These are phyloP conservation scores for Otus sunia DNA, from an alignment of 2,113 vertebrate species.

Conservation along the genomic window DNA sequence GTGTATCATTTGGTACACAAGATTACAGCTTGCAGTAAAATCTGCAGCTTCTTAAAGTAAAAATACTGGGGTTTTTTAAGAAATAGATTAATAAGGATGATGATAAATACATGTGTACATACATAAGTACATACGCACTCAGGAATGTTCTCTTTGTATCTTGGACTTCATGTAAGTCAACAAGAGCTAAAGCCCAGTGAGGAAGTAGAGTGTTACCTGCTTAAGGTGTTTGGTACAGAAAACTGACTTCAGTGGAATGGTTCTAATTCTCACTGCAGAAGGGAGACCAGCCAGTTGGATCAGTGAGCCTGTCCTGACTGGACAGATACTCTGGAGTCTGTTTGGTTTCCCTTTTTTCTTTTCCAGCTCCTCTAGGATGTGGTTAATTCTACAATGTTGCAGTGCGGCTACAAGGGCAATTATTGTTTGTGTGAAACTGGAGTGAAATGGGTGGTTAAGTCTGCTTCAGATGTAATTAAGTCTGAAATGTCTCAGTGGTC, in stretches of 20 bases:
- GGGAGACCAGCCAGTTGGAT: fast-evolving
- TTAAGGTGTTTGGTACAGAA: background rate
- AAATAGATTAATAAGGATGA: background rate
- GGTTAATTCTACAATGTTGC: slow-evolving; percentile 37
- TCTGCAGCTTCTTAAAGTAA: background rate
- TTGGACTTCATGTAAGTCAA: background rate
- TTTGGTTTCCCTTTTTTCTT: background rate
- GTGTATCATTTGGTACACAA: background rate
- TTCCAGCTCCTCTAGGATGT: slow-evolving; percentile 44
- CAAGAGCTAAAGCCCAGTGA: background rate
- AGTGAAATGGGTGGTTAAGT: slow-evolving; percentile 45
- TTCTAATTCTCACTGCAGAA: background rate
- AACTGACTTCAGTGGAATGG: background rate
- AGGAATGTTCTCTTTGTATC: background rate
- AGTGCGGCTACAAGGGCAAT: background rate
- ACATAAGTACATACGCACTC: background rate
- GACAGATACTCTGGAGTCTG: background rate
- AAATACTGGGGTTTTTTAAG: fast-evolving
- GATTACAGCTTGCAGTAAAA: background rate
- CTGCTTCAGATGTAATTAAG: slow-evolving; percentile 55
- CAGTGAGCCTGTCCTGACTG: background rate
- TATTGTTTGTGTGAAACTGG: slow-evolving; percentile 36
- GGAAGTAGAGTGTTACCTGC: background rate
- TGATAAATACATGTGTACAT: background rate
- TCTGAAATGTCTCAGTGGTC: slow-evolving; percentile 52